Evolutionary conservation across 2,888 invertebrate genomes (phyloP).

Genomic region (Amaurobius ferox): DNA sequence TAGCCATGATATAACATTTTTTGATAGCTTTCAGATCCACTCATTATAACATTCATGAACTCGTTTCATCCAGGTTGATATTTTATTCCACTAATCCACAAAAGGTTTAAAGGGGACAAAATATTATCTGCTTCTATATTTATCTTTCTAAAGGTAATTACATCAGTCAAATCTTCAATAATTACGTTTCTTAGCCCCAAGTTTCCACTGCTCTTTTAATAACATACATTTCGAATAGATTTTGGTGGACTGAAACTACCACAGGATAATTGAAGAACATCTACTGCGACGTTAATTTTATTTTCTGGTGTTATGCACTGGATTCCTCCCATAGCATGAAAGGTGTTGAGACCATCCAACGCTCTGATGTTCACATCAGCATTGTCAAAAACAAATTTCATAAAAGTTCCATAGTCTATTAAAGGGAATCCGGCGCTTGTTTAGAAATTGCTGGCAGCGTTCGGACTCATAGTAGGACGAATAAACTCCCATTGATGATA

Average conservation of each 20-base stretch:
- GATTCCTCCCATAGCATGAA: constrained; percentile 10
- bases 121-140: not conserved
- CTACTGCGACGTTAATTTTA: too few relatives aligned
- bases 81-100: not conserved
- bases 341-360: constrained; percentile 5
- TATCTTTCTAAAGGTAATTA: not conserved
- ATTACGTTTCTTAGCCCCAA: not conserved
- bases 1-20: too few relatives aligned
- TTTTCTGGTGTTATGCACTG: not conserved
- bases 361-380: not conserved
- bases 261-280: too few relatives aligned
- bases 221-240: not conserved
- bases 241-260: too few relatives aligned
- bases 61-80: not conserved
- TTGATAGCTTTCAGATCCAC: too few relatives aligned
- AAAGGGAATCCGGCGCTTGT: not conserved
- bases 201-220: not conserved
- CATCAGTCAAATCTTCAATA: not conserved
- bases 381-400: constrained; percentile 10
- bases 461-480: not conserved
- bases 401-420: not conserved
- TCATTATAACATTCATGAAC: not conserved
- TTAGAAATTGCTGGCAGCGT: not conserved
- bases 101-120: not conserved
- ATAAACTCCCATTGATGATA: not conserved